These are phyloP conservation scores for Diacarnus erythraeanus DNA, from an alignment of 37 sponge, comb jelly and placozoan species.

Conservation along the genomic window DNA sequence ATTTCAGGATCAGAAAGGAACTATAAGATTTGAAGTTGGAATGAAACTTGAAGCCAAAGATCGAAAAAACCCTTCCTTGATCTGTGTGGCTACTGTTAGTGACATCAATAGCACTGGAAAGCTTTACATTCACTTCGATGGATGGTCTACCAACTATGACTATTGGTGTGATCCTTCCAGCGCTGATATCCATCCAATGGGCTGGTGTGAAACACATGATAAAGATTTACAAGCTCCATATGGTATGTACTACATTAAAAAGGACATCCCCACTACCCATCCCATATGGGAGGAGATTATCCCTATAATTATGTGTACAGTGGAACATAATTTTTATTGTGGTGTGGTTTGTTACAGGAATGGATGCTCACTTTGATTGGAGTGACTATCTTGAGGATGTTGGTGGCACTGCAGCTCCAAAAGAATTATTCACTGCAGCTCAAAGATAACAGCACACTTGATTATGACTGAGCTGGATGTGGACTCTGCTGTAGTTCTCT, in stretches of 20 bases:
- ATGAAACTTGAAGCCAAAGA: slow-evolving; percentile 84
- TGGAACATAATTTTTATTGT: background rate
- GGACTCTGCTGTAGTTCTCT: no score
- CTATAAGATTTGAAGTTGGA: slow-evolving; percentile 22
- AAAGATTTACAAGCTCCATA: slow-evolving; percentile 22
- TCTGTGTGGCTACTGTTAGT: slow-evolving; percentile 77
- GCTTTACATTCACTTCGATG: slow-evolving; percentile 82
- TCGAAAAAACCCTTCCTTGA: slow-evolving; percentile 55
- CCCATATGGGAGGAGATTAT: background rate
- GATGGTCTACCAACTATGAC: slow-evolving; percentile 75
- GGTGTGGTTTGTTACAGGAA: background rate
- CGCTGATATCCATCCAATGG: slow-evolving; percentile 69
- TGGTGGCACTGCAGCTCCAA: background rate
- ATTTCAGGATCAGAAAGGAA: background rate
- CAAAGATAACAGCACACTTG: no score
- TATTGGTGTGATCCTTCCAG: slow-evolving; percentile 66
- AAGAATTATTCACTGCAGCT: background rate
- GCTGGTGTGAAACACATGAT: slow-evolving; percentile 50
- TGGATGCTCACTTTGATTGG: background rate
- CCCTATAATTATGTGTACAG: background rate
- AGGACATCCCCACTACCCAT: background rate
- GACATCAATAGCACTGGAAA: slow-evolving; percentile 35
- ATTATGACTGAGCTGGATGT: no score
- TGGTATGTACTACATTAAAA: slow-evolving; percentile 19
- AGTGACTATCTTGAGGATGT: background rate